Base-by-base conservation (phyloP, 2,888 invertebrate genomes). In the Folsomia manolachei region DNA sequence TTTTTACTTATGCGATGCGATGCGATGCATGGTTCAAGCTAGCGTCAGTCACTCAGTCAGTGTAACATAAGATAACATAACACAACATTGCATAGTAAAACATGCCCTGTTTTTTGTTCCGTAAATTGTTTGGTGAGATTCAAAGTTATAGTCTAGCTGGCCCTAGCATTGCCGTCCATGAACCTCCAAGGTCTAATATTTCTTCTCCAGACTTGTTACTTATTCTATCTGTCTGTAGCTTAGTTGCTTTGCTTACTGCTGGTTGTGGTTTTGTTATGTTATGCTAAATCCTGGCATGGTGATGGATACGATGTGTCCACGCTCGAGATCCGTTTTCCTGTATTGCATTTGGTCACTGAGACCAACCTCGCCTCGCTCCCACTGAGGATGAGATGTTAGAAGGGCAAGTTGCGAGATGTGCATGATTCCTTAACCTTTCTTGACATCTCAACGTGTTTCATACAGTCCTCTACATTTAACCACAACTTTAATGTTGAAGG, bases 131-230 rank as follows among this genome's bases (percentile, higher is more conserved):
- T 21, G 18, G 11, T 19, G 21, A 18, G 18, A 19, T 56, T 56
- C 18, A 56, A 19, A 56, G 56, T 21, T 19, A n/a, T 56, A 14
- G 11, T 4, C 56, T 56, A 56, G 56, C 7, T 56, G 18, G 4
- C 7, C 18, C 7, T 56, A 19, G 63, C 51, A 71, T 76, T 71
- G 65, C 27, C 72, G 78, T 76, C 78, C 76, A 78, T 78, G 76
- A 78, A 78, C 78, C 78, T 78, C 76, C 77, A 78, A 78, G 78
- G 78, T 77, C 78, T 74, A 69, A 64, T 70, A 70, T 74, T 74
- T 78, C 76, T 72, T 74, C 69, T 70, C 74, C 74, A 74, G 62
- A 62, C 23, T 24, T 4, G 60, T 56, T 62, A 7, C 23, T 60
- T 51, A 51, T 18, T 14, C 56, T 7, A 19, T 56, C 21, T 7